phyloP scores from a whole-genome alignment of 2,888 invertebrate genomes.

The Drosophila nigricruria region DNA sequence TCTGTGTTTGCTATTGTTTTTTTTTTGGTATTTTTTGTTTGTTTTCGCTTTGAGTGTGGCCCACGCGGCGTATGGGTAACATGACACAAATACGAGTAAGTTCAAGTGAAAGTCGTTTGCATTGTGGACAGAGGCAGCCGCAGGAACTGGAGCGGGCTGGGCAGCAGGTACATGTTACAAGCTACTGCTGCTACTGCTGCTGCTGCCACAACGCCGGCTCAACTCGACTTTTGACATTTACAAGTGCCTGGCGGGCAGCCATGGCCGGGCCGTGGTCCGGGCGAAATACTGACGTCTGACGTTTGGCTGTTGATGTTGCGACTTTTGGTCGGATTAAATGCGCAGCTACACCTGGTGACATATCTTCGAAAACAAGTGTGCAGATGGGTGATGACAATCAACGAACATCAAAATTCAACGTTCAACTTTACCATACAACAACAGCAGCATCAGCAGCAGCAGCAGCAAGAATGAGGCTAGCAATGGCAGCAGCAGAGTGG shows the following conservation, averaged over 20 bases:
- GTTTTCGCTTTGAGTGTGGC: constrained; percentile 19
- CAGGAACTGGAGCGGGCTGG: constrained; percentile 2
- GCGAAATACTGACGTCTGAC: constrained; percentile 42
- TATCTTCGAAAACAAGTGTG: constrained; percentile 66
- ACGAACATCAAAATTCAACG: constrained; percentile 79
- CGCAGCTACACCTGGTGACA: constrained; percentile 79
- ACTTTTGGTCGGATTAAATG: constrained; percentile 81
- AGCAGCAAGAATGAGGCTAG: constrained; percentile 1
- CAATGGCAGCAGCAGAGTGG: constrained; percentile 18
- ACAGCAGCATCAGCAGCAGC: constrained; percentile 14
- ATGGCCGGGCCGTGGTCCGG: constrained; percentile 41
- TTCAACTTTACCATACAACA: constrained; percentile 61
- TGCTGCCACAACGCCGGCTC: constrained; percentile 4
- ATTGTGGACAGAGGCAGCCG: constrained; percentile 59
- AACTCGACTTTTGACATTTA: constrained; percentile 64
- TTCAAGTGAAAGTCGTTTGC: constrained; percentile 70
- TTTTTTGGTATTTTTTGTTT: constrained; percentile 19
- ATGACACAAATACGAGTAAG: constrained; percentile 48
- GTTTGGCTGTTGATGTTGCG: constrained; percentile 75
- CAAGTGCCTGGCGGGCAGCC: constrained; percentile 57
- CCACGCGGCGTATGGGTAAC: constrained; percentile 52
- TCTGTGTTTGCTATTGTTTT: constrained; percentile 18
- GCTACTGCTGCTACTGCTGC: not conserved
- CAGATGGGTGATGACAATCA: constrained; percentile 75
- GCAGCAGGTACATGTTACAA: constrained; percentile 62